Evolutionary conservation across 2,888 invertebrate species (phyloP), one percentile per base, ranked within the genome.

Genomic region (Ormyrus rosae): DNA sequence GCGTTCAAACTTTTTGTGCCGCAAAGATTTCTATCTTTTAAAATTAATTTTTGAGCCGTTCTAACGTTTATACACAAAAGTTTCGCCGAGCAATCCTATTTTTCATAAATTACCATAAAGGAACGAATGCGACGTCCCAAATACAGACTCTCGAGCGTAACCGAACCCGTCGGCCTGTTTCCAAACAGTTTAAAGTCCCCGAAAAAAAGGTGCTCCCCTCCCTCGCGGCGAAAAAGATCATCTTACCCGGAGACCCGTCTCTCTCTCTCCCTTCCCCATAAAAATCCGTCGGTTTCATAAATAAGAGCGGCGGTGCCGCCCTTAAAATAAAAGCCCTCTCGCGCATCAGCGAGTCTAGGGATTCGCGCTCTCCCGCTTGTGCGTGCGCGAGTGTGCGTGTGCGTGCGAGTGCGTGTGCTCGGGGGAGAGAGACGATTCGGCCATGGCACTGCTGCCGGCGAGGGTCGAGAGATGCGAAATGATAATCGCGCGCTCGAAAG

Each of bases 401-500:
- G 19, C 11, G 8, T 13, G 46, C 56, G 13, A 10, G 7, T 11
- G 46, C 51, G 53, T 1, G 11, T 8, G 34, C 19, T 19, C 19
- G 51, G 58, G 46, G 34, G 11, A 7, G 48, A 53, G 19, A 6
- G 55, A 11, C n/a, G n/a, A 56, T 48, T 73, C 63, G 63, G 63
- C 55, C 78, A 63, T 71, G 9, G 74, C 46, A 50, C 60, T 7
- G 55, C n/a, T 64, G 19, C 19, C 10, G 61, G 9, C 63, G 56
- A 63, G 63, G 75, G 71, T 72, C 74, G 83, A 85, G 86, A 86
- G 87, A 87, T 85, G 83, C 86, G 85, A 86, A 87, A 89, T 88
- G 88, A 89, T 90, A 89, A 90, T 90, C 89, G 87, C 89, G 87
- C 65, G 76, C 51, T 11, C 77, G 46, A 72, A 68, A 77, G 63